Base-by-base conservation (phyloP, 2,113 vertebrate genomes). In the Psephotus haematonotus region DNA sequence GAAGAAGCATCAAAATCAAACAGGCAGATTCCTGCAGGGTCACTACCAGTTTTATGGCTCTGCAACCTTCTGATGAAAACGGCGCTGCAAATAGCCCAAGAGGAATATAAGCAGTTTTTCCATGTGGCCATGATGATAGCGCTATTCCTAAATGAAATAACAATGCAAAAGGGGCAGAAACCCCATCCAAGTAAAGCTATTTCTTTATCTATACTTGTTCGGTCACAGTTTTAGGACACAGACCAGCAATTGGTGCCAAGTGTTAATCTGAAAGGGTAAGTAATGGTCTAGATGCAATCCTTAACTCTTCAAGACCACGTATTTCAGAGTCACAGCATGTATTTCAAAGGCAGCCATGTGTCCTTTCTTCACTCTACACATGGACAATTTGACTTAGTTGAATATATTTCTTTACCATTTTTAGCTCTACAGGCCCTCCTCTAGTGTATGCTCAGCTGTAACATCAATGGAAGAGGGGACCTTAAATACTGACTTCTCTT, bases 111-210 rank as follows among this genome's bases (percentile, higher is more conserved):
- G n/a, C 50, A 72, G 27, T 31, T 84, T 57, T 60, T 25, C 70
- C 91, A 76, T 0, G 0, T 4, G 11, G 49, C 50, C 39, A 10
- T 6, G 16, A 81, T 2, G 18, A 76, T 64, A 0, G n/a, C 70
- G 46, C 49, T 71, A 29, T 35, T 86, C 57, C 60, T 50, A 65
- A 87, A 60, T n/a, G 35, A 79, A 79, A 57, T 6, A 82, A 49
- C 62, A 84, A 62, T 9, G 13, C 63, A 65, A 67, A 80, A 90
- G 65, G 47, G 43, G 37, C 71, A 84, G 69, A 89, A 92, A 85
- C 8, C 12, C 74, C 44, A 59, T 23, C 33, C 2, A 7, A 81
- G 35, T 25, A 53, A 74, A 94, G 60, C 17, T 71, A n/a, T 35
- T 83, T 92, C 31, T 78, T 63, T 65, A 86, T 19, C 65, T 87